phyloP scores from a whole-genome alignment of 1,140 invertebrate genomes.

The Trialeurodes vaporariorum region DNA sequence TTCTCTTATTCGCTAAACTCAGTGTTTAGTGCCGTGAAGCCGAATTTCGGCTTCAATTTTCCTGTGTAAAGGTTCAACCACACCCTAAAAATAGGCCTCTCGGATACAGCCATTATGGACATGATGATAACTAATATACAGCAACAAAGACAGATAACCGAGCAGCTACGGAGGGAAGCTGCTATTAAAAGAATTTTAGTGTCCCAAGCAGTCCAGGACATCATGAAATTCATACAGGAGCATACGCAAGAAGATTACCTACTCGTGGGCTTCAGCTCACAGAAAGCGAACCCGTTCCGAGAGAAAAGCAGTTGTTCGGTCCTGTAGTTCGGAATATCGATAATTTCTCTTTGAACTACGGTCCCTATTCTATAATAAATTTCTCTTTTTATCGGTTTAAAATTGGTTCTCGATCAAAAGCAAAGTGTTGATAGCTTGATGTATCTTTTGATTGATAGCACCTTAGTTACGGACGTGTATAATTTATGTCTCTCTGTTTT shows the following conservation, averaged over 20 bases:
- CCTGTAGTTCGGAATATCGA: conserved; percentile 55
- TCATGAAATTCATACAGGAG: conserved; percentile 84
- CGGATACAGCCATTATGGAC: conserved; percentile 73
- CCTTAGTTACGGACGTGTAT: no score
- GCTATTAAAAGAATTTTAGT: conserved; percentile 74
- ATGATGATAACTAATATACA: conserved; percentile 82
- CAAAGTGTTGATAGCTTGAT: no score
- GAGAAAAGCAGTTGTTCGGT: conserved; percentile 87
- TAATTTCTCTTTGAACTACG: no score
- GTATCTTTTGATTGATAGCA: no score
- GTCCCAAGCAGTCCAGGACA: conserved; percentile 83
- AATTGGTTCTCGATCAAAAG: no score
- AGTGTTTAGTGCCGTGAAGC: not conserved
- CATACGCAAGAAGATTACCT: conserved; percentile 90
- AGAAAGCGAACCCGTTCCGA: conserved; percentile 94
- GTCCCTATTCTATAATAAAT: no score
- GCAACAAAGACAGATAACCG: conserved; percentile 83
- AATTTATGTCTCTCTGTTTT: no score
- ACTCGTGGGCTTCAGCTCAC: conserved; percentile 87
- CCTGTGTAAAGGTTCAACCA: not conserved
- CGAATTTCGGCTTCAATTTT: not conserved
- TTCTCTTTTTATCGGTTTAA: no score
- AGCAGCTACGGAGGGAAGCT: conserved; percentile 85
- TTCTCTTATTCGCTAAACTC: no score
- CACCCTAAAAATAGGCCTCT: conserved; percentile 55